A percentile compares a stretch with the other conserved stretches of the same genome.
phyloP scores from a whole-genome alignment of 35 echinoderm and acorn worm genomes.

The Lytechinus variegatus region DNA sequence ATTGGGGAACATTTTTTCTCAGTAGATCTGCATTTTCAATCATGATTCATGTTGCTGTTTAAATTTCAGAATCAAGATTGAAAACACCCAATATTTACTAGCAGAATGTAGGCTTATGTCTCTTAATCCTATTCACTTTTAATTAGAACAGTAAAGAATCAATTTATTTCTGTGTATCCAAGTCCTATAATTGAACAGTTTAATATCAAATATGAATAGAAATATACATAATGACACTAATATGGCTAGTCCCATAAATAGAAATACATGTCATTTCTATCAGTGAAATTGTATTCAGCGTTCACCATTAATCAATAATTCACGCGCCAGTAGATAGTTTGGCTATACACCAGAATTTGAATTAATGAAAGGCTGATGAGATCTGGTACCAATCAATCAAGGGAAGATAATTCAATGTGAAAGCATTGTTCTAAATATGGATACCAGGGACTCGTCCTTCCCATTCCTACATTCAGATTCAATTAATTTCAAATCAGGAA shows the following conservation, averaged over 20 bases:
- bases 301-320: background rate
- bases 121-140: background rate
- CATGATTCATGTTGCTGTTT: too few species aligned
- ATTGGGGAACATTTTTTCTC: too few species aligned
- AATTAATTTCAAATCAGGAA: background rate
- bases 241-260: background rate
- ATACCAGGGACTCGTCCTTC: background rate
- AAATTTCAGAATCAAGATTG: too few species aligned
- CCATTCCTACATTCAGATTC: background rate
- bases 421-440: conserved; percentile 13
- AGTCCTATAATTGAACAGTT: background rate
- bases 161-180: background rate
- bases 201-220: background rate
- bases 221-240: background rate
- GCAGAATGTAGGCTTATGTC: too few species aligned
- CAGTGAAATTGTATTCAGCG: background rate
- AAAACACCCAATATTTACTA: too few species aligned
- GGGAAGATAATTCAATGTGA: background rate
- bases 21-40: too few species aligned
- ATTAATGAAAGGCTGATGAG: background rate
- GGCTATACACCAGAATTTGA: background rate
- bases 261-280: background rate
- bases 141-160: background rate
- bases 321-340: background rate
- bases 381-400: background rate